Base-by-base conservation (phyloP, 2,797 vertebrate species). In the Momotus momota region DNA sequence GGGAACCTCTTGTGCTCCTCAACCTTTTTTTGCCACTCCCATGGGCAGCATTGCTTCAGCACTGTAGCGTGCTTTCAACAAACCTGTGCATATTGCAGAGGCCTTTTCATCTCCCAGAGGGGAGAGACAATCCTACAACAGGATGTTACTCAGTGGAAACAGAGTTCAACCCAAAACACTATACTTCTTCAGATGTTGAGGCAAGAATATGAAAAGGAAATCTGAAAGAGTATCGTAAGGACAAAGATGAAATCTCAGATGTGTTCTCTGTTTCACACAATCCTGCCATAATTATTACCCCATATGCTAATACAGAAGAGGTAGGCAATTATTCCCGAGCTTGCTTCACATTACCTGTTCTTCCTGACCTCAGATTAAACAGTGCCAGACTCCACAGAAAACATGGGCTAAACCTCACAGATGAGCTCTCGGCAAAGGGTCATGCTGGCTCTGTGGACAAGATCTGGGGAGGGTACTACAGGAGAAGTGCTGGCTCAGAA, bases 1-100 rank as follows among this genome's bases (percentile, higher is more conserved):
- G 29, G 13, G 31, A 8, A 67, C 21, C 0, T 2, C 60, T 61
- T 66, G 4, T 58, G 26, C n/a, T 51, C 25, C 55, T 75, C 43
- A 4, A n/a, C 35, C 54, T 0, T 0, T 81, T 88, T 90, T 65
- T 79, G 21, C n/a, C 2, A 0, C 46, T 58, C 45, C 12, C 19
- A 17, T 7, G 18, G 38, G 23, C 33, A 25, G 25, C 21, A 5
- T 35, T 86, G 45, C 35, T 45, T 19, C 5, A 4, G 22, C 25
- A 22, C 48, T 43, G 33, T 58, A n/a, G 31, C 26, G 27, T 65
- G 60, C n/a, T 93, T 90, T 81, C 66, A 91, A 78, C 23, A 92
- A 73, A 35, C 7, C 25, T 5, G 5, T 35, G 27, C 0, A 0
- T 38, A 21, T 41, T 4, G 0, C 43, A n/a, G 51, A 12, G 20